Base-by-base conservation (phyloP, 1,140 invertebrate species). In the Arctopsyche grandis region DNA sequence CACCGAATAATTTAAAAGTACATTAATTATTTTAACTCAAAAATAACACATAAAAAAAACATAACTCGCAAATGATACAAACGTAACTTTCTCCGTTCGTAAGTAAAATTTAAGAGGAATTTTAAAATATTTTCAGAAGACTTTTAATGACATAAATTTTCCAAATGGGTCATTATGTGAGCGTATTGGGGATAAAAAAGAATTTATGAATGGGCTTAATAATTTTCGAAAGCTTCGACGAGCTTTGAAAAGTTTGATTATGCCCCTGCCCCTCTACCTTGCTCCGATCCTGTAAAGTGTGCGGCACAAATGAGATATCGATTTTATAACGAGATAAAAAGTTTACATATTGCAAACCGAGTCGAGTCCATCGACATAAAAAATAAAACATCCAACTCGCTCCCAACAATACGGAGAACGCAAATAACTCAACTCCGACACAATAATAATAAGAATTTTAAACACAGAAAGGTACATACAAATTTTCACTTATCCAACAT, bases 171-270 rank as follows among this genome's bases (percentile, higher is more conserved):
- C 56, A 60, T 60, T 60, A 60, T 60, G 56, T 21, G n/a, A 60
- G 56, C 56, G 56, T 60, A 60, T 60, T 60, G 56, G 56, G 56
- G 48, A 52, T 9, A 60, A 60, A 60, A 60, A 60, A 60, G 16
- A 60, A 60, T 60, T 60, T 21, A 60, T 60, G 56, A 60, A 60
- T 60, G 16, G 56, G 9, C 56, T 60, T 60, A 60, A 60, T 60
- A 60, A 60, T 60, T 60, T 60, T 60, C 56, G 56, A 60, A 60
- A 60, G 56, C 56, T 60, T 60, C 56, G 56, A 60, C 56, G 56
- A 60, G 56, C 56, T 60, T 60, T 60, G 56, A 60, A 60, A 60
- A 60, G 56, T 60, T 60, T 60, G 56, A 60, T 60, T 60, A 60
- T 21, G 56, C 7, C 56, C 56, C 56, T 19, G 29, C 29, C 29